A percentile compares a stretch with the other conserved stretches of the same genome.
phyloP scores from a whole-genome alignment of 2,113 vertebrate genomes.

The Leptodactylus fuscus region DNA sequence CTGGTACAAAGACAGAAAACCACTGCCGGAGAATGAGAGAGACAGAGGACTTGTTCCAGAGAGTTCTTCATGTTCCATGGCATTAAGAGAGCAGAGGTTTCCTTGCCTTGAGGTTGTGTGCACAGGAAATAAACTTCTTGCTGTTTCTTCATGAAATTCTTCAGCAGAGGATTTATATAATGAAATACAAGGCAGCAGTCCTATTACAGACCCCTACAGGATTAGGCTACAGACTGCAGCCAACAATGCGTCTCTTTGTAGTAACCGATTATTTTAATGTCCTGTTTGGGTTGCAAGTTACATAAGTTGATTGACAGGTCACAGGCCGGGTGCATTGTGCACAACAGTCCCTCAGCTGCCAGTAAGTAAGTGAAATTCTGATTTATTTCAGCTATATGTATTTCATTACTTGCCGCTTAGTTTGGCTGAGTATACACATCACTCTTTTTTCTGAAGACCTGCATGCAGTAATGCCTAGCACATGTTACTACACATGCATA shows the following conservation, averaged over 20 bases:
- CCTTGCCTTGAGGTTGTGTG: neutral
- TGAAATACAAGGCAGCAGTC: neutral
- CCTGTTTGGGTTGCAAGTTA: neutral
- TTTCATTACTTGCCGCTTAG: too few relatives aligned
- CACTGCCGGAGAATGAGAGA: slow-evolving; percentile 82
- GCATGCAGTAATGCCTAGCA: too few relatives aligned
- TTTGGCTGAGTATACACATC: too few relatives aligned
- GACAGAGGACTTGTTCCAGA: slow-evolving; percentile 65
- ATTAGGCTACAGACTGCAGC: neutral
- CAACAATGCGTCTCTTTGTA: slow-evolving; percentile 21
- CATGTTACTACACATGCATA: too few relatives aligned
- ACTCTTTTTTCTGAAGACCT: too few relatives aligned
- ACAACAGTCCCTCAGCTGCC: too few relatives aligned
- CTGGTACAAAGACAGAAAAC: slow-evolving; percentile 83
- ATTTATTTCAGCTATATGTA: too few relatives aligned
- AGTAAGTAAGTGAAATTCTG: too few relatives aligned
- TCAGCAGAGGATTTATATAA: neutral
- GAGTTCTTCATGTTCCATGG: slow-evolving; percentile 61
- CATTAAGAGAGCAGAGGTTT: neutral
- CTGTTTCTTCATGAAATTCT: neutral
- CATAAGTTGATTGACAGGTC: slow-evolving; percentile 10
- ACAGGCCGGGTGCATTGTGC: too few relatives aligned
- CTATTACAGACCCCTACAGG: neutral
- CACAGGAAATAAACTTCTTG: neutral
- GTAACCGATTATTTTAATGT: neutral